Base-by-base conservation (phyloP, 1,140 invertebrate genomes). In the honey bee (Apis mellifera) region DNA sequence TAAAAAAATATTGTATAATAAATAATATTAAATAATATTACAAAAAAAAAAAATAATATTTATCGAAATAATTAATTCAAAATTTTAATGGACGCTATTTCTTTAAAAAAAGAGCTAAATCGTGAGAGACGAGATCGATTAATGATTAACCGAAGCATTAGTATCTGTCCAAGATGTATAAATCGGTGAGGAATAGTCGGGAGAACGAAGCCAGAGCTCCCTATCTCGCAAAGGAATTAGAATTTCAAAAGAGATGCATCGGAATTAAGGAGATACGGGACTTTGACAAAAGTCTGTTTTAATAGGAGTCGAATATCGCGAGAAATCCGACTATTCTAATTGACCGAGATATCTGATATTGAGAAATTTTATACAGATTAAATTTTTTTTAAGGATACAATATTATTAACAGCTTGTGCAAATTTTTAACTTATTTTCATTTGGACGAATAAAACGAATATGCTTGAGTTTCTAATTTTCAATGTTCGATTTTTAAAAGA, bases 231-330 rank as follows among this genome's bases (percentile, higher is more conserved):
- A 57, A 26, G 32, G n/a, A 59, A 73, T 73, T 73, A 73, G 54
- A 73, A 73, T 73, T 57, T 73, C 32, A 73, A 73, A 57, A 13
- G 19, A 57, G 54, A 73, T 42, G 21, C 71, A 17, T 23, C 15
- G 21, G 15, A 48, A 11, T 26, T 23, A 19, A 11, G 52, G 23
- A 23, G 26, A 71, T 32, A 23, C 50, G 2, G 5, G 9, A 19
- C 17, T 42, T 19, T 55, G 23, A 54, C 1, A 21, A 26, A 55
- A 71, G 17, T 26, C 69, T 13, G 4, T 26, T 54, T 71, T 19
- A 26, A 71, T 21, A 15, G 15, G 9, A 15, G n/a, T n/a, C 11
- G 12, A n/a, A 19, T 54, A 23, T 52, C 21, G 17, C 3, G 5
- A 19, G 17, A 9, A 54, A 54, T 21, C 0, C 5, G 19, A 26